Evolutionary conservation across 2,113 vertebrate genomes (phyloP), one percentile per base, ranked within the genome.

Genomic region (Smithornis capensis): DNA sequence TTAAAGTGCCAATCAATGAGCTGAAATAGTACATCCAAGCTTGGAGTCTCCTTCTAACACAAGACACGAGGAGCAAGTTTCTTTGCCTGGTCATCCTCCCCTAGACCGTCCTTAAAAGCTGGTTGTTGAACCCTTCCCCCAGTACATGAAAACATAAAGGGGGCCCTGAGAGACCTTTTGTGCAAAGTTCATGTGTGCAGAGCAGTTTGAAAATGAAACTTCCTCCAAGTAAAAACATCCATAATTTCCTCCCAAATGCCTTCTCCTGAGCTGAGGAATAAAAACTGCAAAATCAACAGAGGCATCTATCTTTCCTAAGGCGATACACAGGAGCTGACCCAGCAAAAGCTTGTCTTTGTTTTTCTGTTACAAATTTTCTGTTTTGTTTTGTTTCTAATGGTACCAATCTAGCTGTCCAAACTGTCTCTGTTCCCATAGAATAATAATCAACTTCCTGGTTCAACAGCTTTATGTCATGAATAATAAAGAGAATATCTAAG

Each of bases 401-500:
- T 91, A 94, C 90, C 91, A 95, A 31, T 97, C 95, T 96, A 95
- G 95, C 96, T 96, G 95, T 95, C 95, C 97, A 97, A 95, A 96
- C 86, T 91, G 80, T 83, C 90, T 98, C 96, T 97, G 83, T 97
- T 98, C 87, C 94, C 89, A 87, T 6, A 96, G 96, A 98, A 98
- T 97, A 96, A 98, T 96, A 97, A 98, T 96, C 94, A 98, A 87
- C 95, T 96, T 97, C 94, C 94, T 96, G 89, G 90, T 97, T 97
- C 97, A 95, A 96, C 95, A 96, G 95, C 93, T 97, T 95, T 95
- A 95, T 96, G 96, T 64, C 71, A 95, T 96, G 96, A 97, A 98
- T 97, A 98, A 97, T 97, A 74, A 97, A 97, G 97, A 79, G 89
- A 91, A 79, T 90, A 80, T 94, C 68, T 92, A 68, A 96, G 95